Evolutionary conservation across 2,888 invertebrate genomes (phyloP), one percentile per base, ranked within the genome.

Genomic region (Anagyrus pseudococci): DNA sequence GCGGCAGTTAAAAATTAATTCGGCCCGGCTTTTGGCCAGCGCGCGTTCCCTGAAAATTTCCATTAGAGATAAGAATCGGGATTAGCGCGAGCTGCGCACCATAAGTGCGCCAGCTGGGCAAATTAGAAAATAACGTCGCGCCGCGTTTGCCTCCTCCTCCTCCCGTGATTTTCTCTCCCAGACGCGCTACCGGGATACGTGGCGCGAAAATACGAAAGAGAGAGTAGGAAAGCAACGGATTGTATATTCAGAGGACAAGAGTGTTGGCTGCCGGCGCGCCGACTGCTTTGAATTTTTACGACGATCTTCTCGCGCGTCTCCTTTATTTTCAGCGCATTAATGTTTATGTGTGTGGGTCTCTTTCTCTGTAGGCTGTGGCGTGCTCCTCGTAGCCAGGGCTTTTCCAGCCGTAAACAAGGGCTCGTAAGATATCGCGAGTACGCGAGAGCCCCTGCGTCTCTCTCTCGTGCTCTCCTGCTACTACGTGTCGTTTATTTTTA

Each of bases 221-320:
- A 33, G 33, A 33, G 13, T 33, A 6, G 13, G 33, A 33, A 33
- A 13, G 33, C 6, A 33, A 13, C 33, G 13, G n/a, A n/a, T n/a
- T n/a, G n/a, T n/a, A n/a, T n/a, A n/a, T n/a, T n/a, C n/a, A n/a
- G n/a, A n/a, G n/a, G n/a, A n/a, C n/a, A n/a, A n/a, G n/a, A n/a
- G 10, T 29, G 29, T 29, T 20, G 20, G 4, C 46, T 22, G 22
- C 25, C 15, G 10, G 4, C 20, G 7, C 37, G 29, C 26, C 17
- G 37, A 44, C 61, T 58, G 61, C 55, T 56, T 61, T 61, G 56
- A 61, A 61, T 61, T 61, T 61, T 61, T 61, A 61, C 40, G 60
- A 54, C 10, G n/a, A n/a, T n/a, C n/a, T n/a, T n/a, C 25, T 29
- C 17, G 54, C 37, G n/a, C 15, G 23, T 47, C 13, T 56, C 33